Percentiles rank a stretch among this genome's conserved stretches.
Evolutionary conservation across 2,113 vertebrate species (phyloP).

Genomic region (Tilapia sparmanii): DNA sequence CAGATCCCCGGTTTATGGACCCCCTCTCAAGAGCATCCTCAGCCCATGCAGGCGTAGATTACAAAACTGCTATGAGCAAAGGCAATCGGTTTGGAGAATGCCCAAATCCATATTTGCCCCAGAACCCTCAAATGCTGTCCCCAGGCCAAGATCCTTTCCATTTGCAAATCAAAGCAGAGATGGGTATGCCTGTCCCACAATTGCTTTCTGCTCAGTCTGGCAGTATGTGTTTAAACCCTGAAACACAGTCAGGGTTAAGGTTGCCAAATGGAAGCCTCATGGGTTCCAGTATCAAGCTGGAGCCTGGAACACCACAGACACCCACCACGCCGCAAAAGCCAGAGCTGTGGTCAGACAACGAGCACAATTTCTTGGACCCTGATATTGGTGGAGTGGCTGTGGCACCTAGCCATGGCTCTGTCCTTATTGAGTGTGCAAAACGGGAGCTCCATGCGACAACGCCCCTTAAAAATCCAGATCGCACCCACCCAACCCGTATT

Average conservation of each 20-base stretch:
- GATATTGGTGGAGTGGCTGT: constrained; percentile 96
- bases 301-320: constrained; percentile 34
- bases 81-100: constrained; percentile 75
- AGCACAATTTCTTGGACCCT: constrained; percentile 93
- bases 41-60: constrained; percentile 69
- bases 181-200: constrained; percentile 70
- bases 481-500: constrained; percentile 88
- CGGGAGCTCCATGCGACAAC: constrained; percentile 95
- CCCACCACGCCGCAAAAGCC: constrained; percentile 70
- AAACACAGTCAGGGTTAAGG: constrained; percentile 62
- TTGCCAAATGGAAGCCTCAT: constrained; percentile 62
- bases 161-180: constrained; percentile 78
- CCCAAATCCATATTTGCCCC: constrained; percentile 69
- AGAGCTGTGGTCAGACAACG: constrained; percentile 95
- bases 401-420: constrained; percentile 91
- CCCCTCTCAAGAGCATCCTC: constrained; percentile 71
- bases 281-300: constrained; percentile 58
- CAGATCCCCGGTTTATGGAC: constrained; percentile 77
- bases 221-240: constrained; percentile 68
- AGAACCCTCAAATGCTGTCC: constrained; percentile 66
- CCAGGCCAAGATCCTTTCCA: constrained; percentile 74
- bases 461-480: constrained; percentile 87
- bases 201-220: constrained; percentile 71
- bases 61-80: constrained; percentile 72
- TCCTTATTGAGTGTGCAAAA: constrained; percentile 97